Percentiles rank a stretch among this genome's conserved stretches.
Evolutionary conservation across 2,113 vertebrate genomes (phyloP).

Genomic region (Spheniscus mendiculus): DNA sequence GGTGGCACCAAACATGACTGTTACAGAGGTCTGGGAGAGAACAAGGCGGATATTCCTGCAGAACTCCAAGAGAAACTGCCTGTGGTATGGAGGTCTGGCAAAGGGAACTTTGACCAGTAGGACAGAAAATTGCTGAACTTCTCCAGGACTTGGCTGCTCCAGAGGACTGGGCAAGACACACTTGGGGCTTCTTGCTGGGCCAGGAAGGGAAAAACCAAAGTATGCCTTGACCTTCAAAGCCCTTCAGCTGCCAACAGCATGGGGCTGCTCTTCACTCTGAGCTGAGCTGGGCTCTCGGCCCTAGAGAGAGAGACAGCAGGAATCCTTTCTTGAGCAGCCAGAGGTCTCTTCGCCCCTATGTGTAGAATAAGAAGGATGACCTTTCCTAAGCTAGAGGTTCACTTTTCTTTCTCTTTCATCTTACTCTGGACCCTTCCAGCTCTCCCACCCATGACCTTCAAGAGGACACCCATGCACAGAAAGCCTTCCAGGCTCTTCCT

Average conservation of each 20-base stretch:
- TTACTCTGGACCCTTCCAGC: not conserved
- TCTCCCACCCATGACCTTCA: not conserved
- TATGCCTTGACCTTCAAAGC: not conserved
- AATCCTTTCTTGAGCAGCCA: not conserved
- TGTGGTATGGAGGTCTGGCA: not conserved
- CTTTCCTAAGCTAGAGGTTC: not conserved
- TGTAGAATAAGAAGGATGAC: not conserved
- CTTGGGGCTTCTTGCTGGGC: not conserved
- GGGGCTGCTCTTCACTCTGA: not conserved
- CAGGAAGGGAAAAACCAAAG: not conserved
- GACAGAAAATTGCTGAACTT: not conserved
- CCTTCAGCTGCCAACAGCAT: not conserved
- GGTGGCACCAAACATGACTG: not conserved
- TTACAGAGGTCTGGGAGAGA: not conserved
- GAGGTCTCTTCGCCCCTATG: not conserved
- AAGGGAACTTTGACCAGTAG: not conserved
- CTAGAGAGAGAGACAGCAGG: not conserved
- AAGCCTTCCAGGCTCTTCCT: not conserved
- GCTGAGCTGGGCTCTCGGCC: not conserved
- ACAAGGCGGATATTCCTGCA: not conserved
- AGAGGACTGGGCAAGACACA: not conserved
- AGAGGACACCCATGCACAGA: fast-evolving
- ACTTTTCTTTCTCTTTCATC: not conserved
- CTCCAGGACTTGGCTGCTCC: not conserved
- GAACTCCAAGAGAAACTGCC: not conserved